A percentile compares a stretch with the other conserved stretches of the same genome.
These are phyloP conservation scores for Hozukius guyotensis DNA, from an alignment of 2,797 vertebrate genomes.

Conservation along the genomic window DNA sequence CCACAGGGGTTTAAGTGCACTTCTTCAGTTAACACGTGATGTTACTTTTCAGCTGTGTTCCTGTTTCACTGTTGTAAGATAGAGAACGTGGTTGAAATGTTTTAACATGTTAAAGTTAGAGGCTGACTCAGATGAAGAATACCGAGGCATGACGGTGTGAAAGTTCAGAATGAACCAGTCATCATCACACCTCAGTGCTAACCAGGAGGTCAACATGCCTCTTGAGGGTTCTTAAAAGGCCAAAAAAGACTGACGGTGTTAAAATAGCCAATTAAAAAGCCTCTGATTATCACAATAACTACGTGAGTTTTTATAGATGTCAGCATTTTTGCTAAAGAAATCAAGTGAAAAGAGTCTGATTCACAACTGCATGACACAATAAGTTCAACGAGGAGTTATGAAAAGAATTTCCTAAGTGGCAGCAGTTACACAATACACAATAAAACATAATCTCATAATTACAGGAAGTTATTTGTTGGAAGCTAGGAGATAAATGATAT, in stretches of 20 bases:
- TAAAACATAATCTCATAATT: constrained; percentile 1
- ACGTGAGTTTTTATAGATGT: background rate
- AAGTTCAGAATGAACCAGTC: constrained; percentile 38
- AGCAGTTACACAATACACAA: background rate
- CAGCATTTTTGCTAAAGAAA: background rate
- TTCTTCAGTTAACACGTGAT: background rate
- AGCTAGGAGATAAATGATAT: background rate
- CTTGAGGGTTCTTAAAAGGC: background rate
- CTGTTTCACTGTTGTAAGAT: constrained; percentile 6
- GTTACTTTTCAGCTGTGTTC: background rate
- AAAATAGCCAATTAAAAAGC: background rate
- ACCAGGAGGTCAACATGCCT: constrained; percentile 20
- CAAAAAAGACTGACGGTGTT: background rate
- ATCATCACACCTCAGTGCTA: constrained; percentile 34
- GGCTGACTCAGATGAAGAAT: constrained; percentile 32
- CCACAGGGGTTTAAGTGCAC: background rate
- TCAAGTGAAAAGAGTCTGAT: background rate
- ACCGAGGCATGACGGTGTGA: constrained; percentile 36
- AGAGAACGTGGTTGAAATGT: constrained; percentile 10
- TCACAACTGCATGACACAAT: background rate
- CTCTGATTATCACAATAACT: background rate
- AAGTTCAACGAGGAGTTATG: background rate
- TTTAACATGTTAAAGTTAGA: constrained; percentile 44
- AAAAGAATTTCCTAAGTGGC: background rate
- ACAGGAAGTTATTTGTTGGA: constrained; percentile 3